Evolutionary conservation across 1,140 invertebrate genomes (phyloP), one percentile per base, ranked within the genome.

Genomic region (Coboldia fuscipes): DNA sequence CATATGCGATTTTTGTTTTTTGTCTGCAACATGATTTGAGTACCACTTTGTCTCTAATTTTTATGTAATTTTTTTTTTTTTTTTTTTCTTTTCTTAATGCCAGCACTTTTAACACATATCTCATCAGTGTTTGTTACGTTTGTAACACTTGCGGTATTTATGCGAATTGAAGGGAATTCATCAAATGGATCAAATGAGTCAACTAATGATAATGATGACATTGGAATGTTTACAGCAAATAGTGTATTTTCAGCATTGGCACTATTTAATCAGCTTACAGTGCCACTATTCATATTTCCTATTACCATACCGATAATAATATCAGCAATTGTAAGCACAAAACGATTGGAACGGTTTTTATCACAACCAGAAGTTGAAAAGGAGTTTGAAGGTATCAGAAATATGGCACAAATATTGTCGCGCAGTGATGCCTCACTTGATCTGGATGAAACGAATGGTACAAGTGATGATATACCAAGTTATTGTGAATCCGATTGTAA

Each of bases 221-320:
- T 57, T 18, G 48, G 42, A 33, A 56, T 65, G 28, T 57, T 83
- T 26, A 69, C 69, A 33, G 65, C 76, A 33, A 68, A 72, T 7
- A 70, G 71, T 41, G 66, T 76, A 28, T 83, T 84, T 48, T 68
- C 77, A 15, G 73, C 72, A 12, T 46, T 84, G 32, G 77, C 78
- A 1, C 62, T 84, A 6, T 81, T 82, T 50, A 80, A 80, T 44
- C 79, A 83, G 45, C 55, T 83, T 3, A 76, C 75, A 0, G 72
- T 82, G 1, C 77, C 78, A 10, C 54, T 84, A 14, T 68, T 79
- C 39, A 79, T 84, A 31, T 70, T 82, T 40, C 79, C 80, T 2
- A 68, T 80, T 33, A 76, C 74, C 4, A 66, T 83, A 17, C 72
- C 78, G 3, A 78, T 82, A 45, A 65, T 79, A 12, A 74, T 82